Base-by-base conservation (phyloP, 2,113 vertebrate species). In the Saccopteryx bilineata region DNA sequence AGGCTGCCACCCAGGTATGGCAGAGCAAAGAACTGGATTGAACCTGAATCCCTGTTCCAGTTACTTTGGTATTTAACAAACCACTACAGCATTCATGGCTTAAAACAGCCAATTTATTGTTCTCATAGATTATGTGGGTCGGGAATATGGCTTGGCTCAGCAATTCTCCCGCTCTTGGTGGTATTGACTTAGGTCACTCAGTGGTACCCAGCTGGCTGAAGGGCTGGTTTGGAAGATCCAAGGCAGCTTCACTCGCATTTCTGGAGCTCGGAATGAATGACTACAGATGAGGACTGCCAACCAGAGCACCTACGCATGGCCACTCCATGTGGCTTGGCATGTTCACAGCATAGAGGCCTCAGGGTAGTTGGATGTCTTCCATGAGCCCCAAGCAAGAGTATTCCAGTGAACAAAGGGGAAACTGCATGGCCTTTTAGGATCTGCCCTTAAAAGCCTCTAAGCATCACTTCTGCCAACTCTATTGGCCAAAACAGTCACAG, bases 321-420 rank as follows among this genome's bases (percentile, higher is more conserved):
- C 18, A 81, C 8, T 86, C 46, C 28, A 8, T 56, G 85, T 90
- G 74, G 58, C 66, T 61, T 80, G 21, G 50, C 11, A 0, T 74
- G 60, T 14, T 90, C 79, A 72, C 19, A 54, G 50, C 72, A n/a
- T 66, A 15, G 39, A 5, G 9, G 24, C 39, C 90, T 74, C 31
- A 46, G 84, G 78, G 72, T 72, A 26, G 10, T 8, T 85, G 52
- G 50, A 46, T 14, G 13, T 85, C 74, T 68, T 83, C 54, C 21
- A 33, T n/a, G 50, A 79, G 48, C 24, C 56, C 50, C 72, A 89
- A 81, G 83, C 90, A 81, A 52, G 84, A 92, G 84, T 60, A 61
- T 50, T 94, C 79, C 65, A 66, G 56, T 46, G 33, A 72, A 85
- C 50, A 46, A 80, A 56, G 69, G 46, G 31, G 79, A 88, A 26